Evolutionary conservation across 2,888 invertebrate genomes (phyloP), one percentile per base, ranked within the genome.

Genomic region (Anaspis maculata): DNA sequence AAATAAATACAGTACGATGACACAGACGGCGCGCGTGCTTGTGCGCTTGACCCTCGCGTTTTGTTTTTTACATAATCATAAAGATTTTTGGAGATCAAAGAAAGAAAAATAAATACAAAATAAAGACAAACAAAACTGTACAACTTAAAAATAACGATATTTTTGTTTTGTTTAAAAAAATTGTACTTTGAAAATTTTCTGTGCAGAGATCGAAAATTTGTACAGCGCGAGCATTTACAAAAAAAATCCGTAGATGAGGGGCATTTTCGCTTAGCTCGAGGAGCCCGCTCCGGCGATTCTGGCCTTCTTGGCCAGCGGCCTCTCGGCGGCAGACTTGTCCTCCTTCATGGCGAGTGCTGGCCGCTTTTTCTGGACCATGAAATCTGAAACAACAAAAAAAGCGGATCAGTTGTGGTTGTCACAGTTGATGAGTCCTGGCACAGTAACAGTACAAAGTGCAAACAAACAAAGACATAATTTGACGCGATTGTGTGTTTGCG

Each of bases 301-400:
- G 29, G 62, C 44, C 28, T 66, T 59, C 52, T 68, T 68, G 19
- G 19, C 9, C 50, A 62, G 60, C 45, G 67, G 63, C 43, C 64
- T 61, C 40, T 66, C 64, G 44, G 61, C 52, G 48, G 57, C 49
- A 39, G 49, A 55, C 48, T 19, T 9, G 6, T 6, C 5, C 5
- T 59, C 59, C 59, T 69, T 71, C 62, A 73, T 68, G 45, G 67
- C 68, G 56, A 59, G 67, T 45, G 72, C 61, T 58, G 70, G 59
- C 60, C 74, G 72, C 39, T 29, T 41, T 35, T 27, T 30, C 32
- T 37, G 51, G 39, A 11, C 61, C 74, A 79, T 69, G 67, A 70
- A 79, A 70, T 79, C 79, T 79, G 77, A 19, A 70, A 50, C 59
- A 58, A 46, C 52, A 48, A 46, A 70, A 61, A 54, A 45, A 42